Conservation (phyloP, 2,888 invertebrate species). For the Clanis bilineata region DNA sequence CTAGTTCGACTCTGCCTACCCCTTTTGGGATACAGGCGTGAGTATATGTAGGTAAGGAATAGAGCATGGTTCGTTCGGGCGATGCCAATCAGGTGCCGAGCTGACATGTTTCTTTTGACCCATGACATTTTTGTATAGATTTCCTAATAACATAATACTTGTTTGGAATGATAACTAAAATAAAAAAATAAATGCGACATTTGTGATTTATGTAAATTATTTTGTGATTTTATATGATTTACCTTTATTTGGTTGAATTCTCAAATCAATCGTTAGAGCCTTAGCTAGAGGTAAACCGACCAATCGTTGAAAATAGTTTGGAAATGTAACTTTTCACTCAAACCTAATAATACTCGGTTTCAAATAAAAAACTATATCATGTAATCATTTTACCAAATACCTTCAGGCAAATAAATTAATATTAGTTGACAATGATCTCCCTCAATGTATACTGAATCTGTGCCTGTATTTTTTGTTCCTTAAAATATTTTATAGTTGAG, state of each 20-base stretch:
- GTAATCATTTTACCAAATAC: background rate
- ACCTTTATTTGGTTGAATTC: background rate
- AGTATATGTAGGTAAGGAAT: no score
- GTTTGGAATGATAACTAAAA: slow-evolving; percentile 6
- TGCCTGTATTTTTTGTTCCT: background rate
- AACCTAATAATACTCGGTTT: no score
- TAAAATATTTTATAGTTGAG: background rate
- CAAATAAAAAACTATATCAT: background rate
- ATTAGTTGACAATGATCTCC: background rate
- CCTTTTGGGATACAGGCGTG: no score
- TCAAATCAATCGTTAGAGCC: background rate
- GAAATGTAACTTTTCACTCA: no score
- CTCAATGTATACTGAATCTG: background rate
- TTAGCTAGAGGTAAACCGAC: background rate
- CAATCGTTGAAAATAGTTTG: background rate
- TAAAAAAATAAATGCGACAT: background rate
- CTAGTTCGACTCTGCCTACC: no score
- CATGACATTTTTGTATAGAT: background rate
- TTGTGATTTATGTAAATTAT: background rate
- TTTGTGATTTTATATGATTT: background rate
- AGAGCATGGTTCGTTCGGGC: no score
- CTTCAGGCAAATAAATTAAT: background rate
- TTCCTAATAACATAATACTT: background rate
- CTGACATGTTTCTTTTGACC: no score
- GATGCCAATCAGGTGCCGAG: no score